These are phyloP conservation scores for Nephrotoma appendiculata DNA, from an alignment of 2,888 invertebrate genomes.

Conservation along the genomic window DNA sequence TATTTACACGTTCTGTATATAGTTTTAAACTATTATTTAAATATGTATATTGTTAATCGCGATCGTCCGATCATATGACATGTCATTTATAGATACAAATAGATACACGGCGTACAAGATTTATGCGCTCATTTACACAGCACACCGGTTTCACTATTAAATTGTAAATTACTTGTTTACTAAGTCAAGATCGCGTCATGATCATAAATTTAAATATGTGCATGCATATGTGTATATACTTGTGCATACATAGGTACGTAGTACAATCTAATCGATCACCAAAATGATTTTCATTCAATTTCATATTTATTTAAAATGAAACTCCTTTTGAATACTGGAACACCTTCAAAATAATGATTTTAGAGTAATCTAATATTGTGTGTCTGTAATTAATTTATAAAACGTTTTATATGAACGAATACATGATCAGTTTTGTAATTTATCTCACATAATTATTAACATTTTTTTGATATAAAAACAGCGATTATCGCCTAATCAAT, in stretches of 20 bases:
- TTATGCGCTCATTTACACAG: neutral
- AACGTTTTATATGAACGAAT: neutral
- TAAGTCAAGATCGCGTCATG: neutral
- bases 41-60: neutral
- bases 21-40: neutral
- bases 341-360: neutral
- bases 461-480: neutral
- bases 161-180: neutral
- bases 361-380: neutral
- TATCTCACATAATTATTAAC: neutral
- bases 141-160: neutral
- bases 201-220: neutral
- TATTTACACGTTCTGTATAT: neutral
- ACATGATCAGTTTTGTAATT: neutral
- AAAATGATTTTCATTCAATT: neutral
- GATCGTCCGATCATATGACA: neutral
- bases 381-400: neutral
- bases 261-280: neutral
- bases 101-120: neutral
- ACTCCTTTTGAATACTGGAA: neutral
- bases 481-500: neutral
- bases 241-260: neutral
- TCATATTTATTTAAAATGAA: neutral
- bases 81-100: neutral
- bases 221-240: neutral